Base-by-base conservation (phyloP, 2,113 vertebrate species). In the Phalacrocorax carbo region DNA sequence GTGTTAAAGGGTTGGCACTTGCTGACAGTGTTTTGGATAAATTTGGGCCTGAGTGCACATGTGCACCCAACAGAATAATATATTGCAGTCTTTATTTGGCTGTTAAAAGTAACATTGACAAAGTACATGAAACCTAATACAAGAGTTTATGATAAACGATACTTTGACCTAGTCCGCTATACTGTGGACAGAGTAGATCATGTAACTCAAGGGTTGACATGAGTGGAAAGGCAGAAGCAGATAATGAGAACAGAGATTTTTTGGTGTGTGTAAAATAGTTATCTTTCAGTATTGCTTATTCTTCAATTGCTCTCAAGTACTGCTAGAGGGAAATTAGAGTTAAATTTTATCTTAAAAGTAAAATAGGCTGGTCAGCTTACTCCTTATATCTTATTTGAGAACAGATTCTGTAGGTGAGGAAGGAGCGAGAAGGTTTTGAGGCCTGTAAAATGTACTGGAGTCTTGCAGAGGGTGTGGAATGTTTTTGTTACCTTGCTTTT, bases 31-130 rank as follows among this genome's bases (percentile, higher is more conserved):
- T 69, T 9, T 9, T 55, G n/a, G 48, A 54, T 68, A 52, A 68
- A 51, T 68, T 17, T 7, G 32, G 22, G 10, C 17, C 21, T 40
- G 32, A 3, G 1, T 40, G 12, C 23, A 38, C 32, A 5, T 13
- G 5, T 40, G 13, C 21, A 73, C 4, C 20, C 22, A 25, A 8
- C 13, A 38, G 27, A 0, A 0, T 52, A 12, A 17, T 42, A 29
- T 38, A 7, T 15, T 62, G 13, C 12, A 72, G 58, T 65, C 27
- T 94, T 78, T 27, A 73, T 73, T 54, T 82, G 42, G 7, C 26
- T 65, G 29, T 75, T 65, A 46, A 86, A 60, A n/a, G 42, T 11
- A 61, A 51, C 2, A 10, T 20, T n/a, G 52, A 30, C 18, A 64
- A 30, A n/a, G 66, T 42, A 30, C 8, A 14, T 68, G 44, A 70